phyloP scores from a whole-genome alignment of 1,140 invertebrate species.

The Zophobas morio region DNA sequence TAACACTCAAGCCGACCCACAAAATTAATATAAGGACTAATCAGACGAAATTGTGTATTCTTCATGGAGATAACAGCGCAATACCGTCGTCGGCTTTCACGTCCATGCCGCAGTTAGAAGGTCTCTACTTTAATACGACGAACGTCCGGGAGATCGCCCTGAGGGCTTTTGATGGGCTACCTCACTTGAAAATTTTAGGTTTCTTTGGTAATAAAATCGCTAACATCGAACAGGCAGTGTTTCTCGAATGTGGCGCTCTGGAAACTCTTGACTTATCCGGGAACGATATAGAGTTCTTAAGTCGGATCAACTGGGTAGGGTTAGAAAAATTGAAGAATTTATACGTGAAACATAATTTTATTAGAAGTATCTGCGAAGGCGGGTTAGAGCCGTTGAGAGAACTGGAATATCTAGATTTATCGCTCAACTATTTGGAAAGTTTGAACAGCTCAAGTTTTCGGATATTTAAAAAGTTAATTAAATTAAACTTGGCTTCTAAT shows the following conservation, averaged over 20 bases:
- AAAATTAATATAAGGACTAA: constrained; percentile 26
- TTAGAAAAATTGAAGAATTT: constrained; percentile 70
- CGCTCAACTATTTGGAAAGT: constrained; percentile 33
- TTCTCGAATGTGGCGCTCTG: constrained; percentile 19
- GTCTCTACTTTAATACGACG: constrained; percentile 43
- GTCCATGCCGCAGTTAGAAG: constrained; percentile 9
- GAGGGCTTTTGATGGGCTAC: constrained; percentile 21
- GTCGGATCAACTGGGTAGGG: constrained; percentile 29
- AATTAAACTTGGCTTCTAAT: constrained; percentile 79
- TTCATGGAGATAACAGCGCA: constrained; percentile 38
- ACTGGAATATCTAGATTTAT: constrained; percentile 66
- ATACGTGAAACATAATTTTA: constrained; percentile 78
- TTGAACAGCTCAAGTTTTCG: constrained; percentile 21
- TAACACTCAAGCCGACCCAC: constrained; percentile 23
- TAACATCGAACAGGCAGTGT: constrained; percentile 14
- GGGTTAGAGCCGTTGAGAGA: constrained; percentile 76
- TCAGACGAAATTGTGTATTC: constrained; percentile 37
- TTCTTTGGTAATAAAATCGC: constrained; percentile 39
- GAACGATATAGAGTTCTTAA: constrained; percentile 37
- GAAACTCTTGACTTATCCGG: constrained; percentile 41
- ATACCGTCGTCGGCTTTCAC: constrained; percentile 28
- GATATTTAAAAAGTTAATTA: constrained; percentile 66
- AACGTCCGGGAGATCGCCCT: constrained; percentile 25
- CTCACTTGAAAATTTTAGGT: constrained; percentile 29
- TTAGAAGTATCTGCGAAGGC: constrained; percentile 72